phyloP scores from a whole-genome alignment of 2,888 invertebrate genomes.

The Dolomedes plantarius region DNA sequence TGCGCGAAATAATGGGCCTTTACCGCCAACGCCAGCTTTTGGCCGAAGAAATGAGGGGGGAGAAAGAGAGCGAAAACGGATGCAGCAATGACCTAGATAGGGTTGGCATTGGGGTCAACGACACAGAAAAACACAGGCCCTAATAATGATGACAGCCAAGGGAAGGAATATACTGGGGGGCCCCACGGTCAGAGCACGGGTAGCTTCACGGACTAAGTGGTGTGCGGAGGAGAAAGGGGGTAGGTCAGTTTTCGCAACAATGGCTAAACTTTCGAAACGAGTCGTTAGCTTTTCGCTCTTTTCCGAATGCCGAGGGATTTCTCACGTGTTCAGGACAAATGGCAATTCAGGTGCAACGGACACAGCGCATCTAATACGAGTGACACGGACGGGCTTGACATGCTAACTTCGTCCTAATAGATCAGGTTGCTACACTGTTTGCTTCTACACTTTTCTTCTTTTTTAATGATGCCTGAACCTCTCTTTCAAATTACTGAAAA shows the following conservation, averaged over 20 bases:
- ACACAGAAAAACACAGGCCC: constrained; percentile 30
- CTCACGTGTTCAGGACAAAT: not conserved
- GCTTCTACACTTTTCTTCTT: too few species aligned
- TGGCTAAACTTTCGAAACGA: not conserved
- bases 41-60: not conserved
- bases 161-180: not conserved
- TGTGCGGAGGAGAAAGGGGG: not conserved
- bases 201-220: constrained; percentile 13
- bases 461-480: too few species aligned
- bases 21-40: too few species aligned
- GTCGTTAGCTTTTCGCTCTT: not conserved
- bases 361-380: not conserved
- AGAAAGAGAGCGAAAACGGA: constrained; percentile 47
- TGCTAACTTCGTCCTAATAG: too few species aligned
- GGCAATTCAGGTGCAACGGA: not conserved
- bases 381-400: too few species aligned
- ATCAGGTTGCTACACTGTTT: too few species aligned
- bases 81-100: constrained; percentile 70
- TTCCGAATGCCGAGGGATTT: too few species aligned
- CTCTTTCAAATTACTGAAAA: too few species aligned
- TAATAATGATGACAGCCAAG: constrained; percentile 26
- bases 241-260: not conserved
- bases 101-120: constrained; percentile 61
- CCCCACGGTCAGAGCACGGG: constrained; percentile 2
- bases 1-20: too few species aligned